A percentile compares a stretch with the other conserved stretches of the same genome.
Evolutionary conservation across 2,888 invertebrate genomes (phyloP).

Genomic region (Trachelus troglodyta): DNA sequence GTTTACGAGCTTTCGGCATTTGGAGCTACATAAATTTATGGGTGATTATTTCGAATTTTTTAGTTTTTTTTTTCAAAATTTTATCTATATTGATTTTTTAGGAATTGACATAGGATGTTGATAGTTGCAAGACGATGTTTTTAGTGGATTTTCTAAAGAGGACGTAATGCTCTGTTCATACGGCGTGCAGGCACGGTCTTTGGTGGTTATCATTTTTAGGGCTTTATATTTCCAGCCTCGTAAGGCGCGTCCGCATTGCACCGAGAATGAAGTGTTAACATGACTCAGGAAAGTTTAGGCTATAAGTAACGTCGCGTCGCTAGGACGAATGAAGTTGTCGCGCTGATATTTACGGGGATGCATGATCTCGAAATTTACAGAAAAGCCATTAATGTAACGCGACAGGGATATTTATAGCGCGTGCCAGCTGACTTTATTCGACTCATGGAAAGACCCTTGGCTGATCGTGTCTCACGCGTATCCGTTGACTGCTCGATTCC

Average conservation of each 20-base stretch:
- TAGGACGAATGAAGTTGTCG: slow-evolving; percentile 35
- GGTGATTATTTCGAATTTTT: background rate
- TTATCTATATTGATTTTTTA: no score
- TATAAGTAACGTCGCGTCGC: slow-evolving; percentile 19
- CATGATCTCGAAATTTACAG: slow-evolving; percentile 17
- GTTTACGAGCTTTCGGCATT: background rate
- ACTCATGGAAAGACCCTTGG: slow-evolving; percentile 24
- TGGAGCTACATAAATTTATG: background rate
- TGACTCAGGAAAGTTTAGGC: slow-evolving; percentile 33
- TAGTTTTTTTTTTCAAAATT: background rate
- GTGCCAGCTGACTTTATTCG: slow-evolving; percentile 11
- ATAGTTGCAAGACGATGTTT: background rate
- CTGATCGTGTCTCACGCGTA: background rate
- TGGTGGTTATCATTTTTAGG: background rate
- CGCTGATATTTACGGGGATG: slow-evolving; percentile 32
- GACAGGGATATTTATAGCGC: slow-evolving; percentile 38
- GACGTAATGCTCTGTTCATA: background rate
- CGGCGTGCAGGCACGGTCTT: background rate
- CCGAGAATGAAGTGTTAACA: slow-evolving; percentile 23
- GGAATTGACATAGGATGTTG: background rate
- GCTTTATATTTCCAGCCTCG: slow-evolving; percentile 49
- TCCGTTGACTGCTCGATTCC: background rate
- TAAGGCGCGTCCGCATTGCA: slow-evolving; percentile 27
- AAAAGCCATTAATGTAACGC: slow-evolving; percentile 39
- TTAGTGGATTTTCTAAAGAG: background rate